A percentile compares a stretch with the other conserved stretches of the same genome.
Conservation (phyloP, 2,797 vertebrate species). For the Merluccius polli region DNA sequence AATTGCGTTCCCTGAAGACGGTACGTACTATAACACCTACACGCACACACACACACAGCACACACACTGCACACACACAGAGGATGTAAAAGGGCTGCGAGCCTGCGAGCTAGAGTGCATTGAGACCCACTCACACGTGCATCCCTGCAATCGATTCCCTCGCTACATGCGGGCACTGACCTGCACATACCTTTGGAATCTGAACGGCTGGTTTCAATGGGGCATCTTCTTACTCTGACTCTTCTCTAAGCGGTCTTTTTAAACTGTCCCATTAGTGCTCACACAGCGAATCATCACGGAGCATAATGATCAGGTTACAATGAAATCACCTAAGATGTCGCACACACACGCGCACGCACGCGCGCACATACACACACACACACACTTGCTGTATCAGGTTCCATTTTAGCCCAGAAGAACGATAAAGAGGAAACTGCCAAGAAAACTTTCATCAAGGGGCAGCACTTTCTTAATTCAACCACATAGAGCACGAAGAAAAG, state of each 20-base stretch:
- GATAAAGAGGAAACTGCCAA: neutral
- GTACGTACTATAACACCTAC: constrained; percentile 21
- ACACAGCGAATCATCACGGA: neutral
- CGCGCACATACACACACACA: constrained; percentile 4
- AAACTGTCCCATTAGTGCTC: neutral
- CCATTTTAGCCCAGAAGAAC: neutral
- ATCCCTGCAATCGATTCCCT: neutral
- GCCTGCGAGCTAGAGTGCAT: neutral
- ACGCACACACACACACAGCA: constrained; percentile 21
- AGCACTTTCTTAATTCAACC: neutral
- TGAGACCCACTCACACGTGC: neutral
- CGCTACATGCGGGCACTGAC: neutral
- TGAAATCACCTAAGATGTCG: neutral
- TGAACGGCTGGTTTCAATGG: neutral
- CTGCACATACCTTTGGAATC: neutral
- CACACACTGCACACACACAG: too few species aligned
- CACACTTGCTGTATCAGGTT: neutral
- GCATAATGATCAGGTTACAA: neutral
- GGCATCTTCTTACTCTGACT: neutral
- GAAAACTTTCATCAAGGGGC: neutral
- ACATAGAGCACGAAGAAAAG: neutral
- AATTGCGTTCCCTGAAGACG: constrained; percentile 30
- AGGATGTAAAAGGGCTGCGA: neutral
- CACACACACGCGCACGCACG: neutral
- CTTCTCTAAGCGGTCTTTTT: neutral